Evolutionary conservation across 2,113 vertebrate species (phyloP), one percentile per base, ranked within the genome.

Genomic region (Acrocephalus arundinaceus): DNA sequence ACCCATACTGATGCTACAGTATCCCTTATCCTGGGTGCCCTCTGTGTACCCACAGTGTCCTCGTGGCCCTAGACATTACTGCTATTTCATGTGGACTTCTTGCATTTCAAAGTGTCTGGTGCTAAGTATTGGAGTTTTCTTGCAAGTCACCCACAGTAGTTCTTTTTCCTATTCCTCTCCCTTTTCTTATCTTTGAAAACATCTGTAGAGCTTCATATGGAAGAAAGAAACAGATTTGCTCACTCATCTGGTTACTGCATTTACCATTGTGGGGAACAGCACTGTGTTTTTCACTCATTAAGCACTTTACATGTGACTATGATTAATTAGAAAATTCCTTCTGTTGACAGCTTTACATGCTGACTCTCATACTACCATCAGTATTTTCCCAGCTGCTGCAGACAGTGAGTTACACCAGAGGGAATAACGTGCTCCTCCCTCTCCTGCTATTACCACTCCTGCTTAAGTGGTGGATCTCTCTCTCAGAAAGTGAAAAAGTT

Each of bases 311-410:
- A 21, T 55, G 71, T 39, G 67, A 74, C 63, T 71, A 23, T 80
- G 68, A 95, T 93, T 93, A 96, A 91, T 90, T 80, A 91, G 68
- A 77, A 88, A 80, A 86, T 65, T 61, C 46, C 75, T 91, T 88
- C 78, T 91, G 82, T 20, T 74, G 28, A 79, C 7, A 0, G 35
- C 35, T 79, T 90, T 68, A 25, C 63, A 58, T 68, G 71, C 51
- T 46, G 67, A 75, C 49, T 85, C 22, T 59, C 22, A 11, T 10
- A 16, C 39, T 48, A 67, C 27, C 48, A 55, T 11, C 30, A 45
- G 15, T 62, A 43, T 59, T 86, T 87, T 62, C 46, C 82, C 85
- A 91, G 91, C 57, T 88, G 75, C 87, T 86, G 58, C 70, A 85
- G 55, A 39, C 22, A 55, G 11, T 19, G 71, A 76, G 15, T 21